These are phyloP conservation scores for Oreortyx pictus DNA, from an alignment of 2,797 vertebrate genomes.

Conservation along the genomic window DNA sequence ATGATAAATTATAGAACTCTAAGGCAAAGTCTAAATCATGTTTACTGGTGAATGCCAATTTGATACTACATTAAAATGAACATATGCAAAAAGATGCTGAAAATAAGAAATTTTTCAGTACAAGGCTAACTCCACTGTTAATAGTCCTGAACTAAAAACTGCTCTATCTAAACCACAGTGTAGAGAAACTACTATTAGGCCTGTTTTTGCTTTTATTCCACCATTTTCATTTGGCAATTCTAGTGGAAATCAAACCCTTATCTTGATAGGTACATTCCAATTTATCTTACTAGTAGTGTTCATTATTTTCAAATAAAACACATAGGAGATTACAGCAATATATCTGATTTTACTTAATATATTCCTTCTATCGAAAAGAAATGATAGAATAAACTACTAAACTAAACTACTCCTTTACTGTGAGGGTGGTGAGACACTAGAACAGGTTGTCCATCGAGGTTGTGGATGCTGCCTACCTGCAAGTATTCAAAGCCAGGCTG, in stretches of 20 bases:
- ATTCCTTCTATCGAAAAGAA: conserved; percentile 38
- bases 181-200: not conserved
- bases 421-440: no score
- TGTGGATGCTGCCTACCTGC: no score
- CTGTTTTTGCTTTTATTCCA: not conserved
- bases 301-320: conserved; percentile 5
- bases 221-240: not conserved
- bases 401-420: conserved; percentile 9
- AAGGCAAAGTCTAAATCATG: not conserved
- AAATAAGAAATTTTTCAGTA: not conserved
- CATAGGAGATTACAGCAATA: not conserved
- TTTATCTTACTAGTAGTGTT: not conserved
- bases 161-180: not conserved
- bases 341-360: conserved; percentile 11
- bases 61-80: not conserved
- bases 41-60: not conserved
- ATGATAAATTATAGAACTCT: not conserved
- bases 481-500: no score
- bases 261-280: not conserved
- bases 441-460: no score
- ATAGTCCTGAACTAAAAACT: not conserved
- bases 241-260: not conserved
- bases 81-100: not conserved
- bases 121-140: not conserved
- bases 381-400: conserved; percentile 13